These are phyloP conservation scores for Laticauda laticaudata DNA, from an alignment of 2,113 vertebrate genomes.

Conservation along the genomic window DNA sequence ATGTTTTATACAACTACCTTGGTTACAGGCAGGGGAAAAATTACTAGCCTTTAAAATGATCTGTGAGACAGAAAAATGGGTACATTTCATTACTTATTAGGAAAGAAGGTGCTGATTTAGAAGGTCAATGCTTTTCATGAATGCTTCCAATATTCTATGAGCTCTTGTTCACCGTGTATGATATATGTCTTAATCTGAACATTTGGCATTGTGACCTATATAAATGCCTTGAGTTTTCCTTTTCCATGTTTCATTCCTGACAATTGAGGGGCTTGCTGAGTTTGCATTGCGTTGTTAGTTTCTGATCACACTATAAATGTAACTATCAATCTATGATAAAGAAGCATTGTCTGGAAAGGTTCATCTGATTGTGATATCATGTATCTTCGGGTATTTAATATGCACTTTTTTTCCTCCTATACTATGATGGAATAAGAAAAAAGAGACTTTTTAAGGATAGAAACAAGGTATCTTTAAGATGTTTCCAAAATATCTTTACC, in stretches of 20 bases:
- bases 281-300: not conserved
- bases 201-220: conserved; percentile 30
- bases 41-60: conserved; percentile 22
- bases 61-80: conserved; percentile 23
- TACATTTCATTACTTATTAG: conserved; percentile 29
- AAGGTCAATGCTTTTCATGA: conserved; percentile 26
- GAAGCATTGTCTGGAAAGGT: not conserved
- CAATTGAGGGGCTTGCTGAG: not conserved
- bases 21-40: conserved; percentile 1
- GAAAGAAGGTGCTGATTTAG: conserved; percentile 11
- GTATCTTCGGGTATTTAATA: not conserved
- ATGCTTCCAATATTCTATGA: conserved; percentile 20
- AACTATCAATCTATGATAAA: not conserved
- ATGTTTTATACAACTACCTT: conserved; percentile 22
- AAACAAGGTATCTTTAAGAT: not conserved
- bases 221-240: not conserved
- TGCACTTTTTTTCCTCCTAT: not conserved
- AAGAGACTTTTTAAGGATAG: not conserved
- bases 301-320: not conserved
- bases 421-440: not conserved
- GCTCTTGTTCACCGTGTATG: not conserved
- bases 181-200: conserved; percentile 16
- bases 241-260: conserved; percentile 8
- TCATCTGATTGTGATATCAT: not conserved
- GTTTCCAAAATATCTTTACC: not conserved